These are phyloP conservation scores for Colostygia pectinataria DNA, from an alignment of 2,888 invertebrate species.

Conservation along the genomic window DNA sequence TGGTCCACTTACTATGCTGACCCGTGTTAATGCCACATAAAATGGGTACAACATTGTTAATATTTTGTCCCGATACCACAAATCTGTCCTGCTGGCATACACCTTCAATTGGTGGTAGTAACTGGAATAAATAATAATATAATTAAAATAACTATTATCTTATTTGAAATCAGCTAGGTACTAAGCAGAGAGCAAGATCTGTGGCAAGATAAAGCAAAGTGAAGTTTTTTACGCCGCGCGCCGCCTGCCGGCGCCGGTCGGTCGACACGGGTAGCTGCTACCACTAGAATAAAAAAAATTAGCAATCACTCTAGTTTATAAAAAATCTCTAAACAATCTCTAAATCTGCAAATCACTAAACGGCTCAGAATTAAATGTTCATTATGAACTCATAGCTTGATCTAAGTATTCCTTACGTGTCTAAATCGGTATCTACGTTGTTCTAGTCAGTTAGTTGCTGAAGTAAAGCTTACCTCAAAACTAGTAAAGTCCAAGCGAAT, in stretches of 20 bases:
- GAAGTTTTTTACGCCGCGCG: no score
- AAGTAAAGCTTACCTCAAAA: slow-evolving; percentile 83
- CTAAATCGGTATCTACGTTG: no score
- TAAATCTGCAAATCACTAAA: no score
- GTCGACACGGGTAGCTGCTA: no score
- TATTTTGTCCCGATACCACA: slow-evolving; percentile 87
- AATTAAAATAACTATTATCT: background rate
- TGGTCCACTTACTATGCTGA: slow-evolving; percentile 88
- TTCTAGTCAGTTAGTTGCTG: no score
- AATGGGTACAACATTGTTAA: slow-evolving; percentile 86
- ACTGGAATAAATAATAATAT: slow-evolving; percentile 63
- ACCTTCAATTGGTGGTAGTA: slow-evolving; percentile 86
- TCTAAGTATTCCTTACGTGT: no score
- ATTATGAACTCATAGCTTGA: slow-evolving; percentile 11
- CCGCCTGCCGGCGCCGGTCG: no score
- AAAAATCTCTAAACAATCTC: no score
- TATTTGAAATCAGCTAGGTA: background rate
- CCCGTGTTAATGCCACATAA: slow-evolving; percentile 90
- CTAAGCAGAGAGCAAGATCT: no score
- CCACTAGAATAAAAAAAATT: no score
- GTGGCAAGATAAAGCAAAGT: no score
- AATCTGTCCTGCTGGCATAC: slow-evolving; percentile 87
- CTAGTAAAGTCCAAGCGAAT: slow-evolving; percentile 86
- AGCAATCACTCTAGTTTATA: no score
- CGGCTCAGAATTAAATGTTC: slow-evolving; percentile 5